Percentiles rank a stretch among this genome's conserved stretches.
phyloP scores from a whole-genome alignment of 2,888 invertebrate genomes.

The Platycheirus rosarum region DNA sequence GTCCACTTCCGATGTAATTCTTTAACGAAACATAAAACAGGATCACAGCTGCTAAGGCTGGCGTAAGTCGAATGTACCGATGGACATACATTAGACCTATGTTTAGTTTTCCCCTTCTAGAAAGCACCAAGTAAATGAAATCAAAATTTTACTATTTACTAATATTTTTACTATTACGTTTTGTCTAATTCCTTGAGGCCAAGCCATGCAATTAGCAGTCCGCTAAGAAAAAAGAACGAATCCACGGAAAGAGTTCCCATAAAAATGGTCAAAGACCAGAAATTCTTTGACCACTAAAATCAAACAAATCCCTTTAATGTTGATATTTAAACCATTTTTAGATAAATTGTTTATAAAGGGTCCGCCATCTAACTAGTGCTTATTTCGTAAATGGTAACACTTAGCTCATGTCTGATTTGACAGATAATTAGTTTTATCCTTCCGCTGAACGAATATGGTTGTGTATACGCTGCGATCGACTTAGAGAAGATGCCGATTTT shows the following conservation, averaged over 20 bases:
- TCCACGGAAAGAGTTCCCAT: constrained; percentile 84
- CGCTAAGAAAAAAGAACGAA: constrained; percentile 84
- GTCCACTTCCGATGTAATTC: constrained; percentile 82
- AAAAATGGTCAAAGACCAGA: constrained; percentile 61
- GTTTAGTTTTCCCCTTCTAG: constrained; percentile 53
- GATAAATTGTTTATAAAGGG: too few relatives aligned
- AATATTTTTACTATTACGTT: constrained; percentile 44
- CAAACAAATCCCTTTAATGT: neutral
- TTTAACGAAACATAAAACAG: constrained; percentile 81
- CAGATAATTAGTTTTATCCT: too few relatives aligned
- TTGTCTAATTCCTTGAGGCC: constrained; percentile 65
- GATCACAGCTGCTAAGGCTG: constrained; percentile 82
- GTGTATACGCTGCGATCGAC: too few relatives aligned
- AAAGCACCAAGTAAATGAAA: neutral
- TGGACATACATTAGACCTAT: constrained; percentile 71
- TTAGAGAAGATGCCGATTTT: too few relatives aligned
- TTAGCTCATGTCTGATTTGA: too few relatives aligned
- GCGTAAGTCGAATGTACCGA: constrained; percentile 81
- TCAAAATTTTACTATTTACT: too few relatives aligned
- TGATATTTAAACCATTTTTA: too few relatives aligned
- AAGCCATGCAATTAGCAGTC: constrained; percentile 82
- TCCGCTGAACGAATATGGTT: too few relatives aligned
- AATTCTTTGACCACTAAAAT: constrained; percentile 11
- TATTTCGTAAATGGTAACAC: too few relatives aligned
- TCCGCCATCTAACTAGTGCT: too few relatives aligned